phyloP scores from a whole-genome alignment of 2,797 vertebrate species.

The Oreochromis grahami region DNA sequence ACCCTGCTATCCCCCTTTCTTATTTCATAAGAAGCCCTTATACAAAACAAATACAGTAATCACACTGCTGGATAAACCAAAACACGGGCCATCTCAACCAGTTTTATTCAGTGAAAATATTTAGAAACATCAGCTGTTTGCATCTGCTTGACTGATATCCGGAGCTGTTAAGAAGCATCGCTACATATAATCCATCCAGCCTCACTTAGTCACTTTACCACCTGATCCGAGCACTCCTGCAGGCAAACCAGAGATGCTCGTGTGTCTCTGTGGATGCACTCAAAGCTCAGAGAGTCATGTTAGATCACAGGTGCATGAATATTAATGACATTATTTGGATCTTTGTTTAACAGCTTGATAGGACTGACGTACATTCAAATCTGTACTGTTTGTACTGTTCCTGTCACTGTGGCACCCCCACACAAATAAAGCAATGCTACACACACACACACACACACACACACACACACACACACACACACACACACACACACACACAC shows the following conservation, averaged over 20 bases:
- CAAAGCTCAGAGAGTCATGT: not conserved
- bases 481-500: not conserved
- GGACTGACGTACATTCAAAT: not conserved
- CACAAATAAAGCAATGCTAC: not conserved
- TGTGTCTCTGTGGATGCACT: not conserved
- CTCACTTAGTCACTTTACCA: not conserved
- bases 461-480: not conserved
- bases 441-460: not conserved
- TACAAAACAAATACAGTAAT: accelerated
- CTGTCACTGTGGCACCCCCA: not conserved
- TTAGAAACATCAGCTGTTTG: not conserved
- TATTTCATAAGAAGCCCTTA: not conserved
- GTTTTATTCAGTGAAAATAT: not conserved
- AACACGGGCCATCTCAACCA: not conserved
- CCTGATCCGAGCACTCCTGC: not conserved
- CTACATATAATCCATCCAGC: constrained; percentile 30
- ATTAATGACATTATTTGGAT: constrained; percentile 19
- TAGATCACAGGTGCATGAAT: constrained; percentile 20
- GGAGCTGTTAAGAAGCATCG: not conserved
- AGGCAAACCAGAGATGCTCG: not conserved
- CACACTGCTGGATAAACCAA: not conserved
- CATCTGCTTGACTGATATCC: not conserved
- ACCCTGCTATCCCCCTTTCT: no score
- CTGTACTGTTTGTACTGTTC: constrained; percentile 15
- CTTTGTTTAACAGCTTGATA: constrained; percentile 32